Base-by-base conservation (phyloP, 2,888 invertebrate species). In the Deroplatys truncata region DNA sequence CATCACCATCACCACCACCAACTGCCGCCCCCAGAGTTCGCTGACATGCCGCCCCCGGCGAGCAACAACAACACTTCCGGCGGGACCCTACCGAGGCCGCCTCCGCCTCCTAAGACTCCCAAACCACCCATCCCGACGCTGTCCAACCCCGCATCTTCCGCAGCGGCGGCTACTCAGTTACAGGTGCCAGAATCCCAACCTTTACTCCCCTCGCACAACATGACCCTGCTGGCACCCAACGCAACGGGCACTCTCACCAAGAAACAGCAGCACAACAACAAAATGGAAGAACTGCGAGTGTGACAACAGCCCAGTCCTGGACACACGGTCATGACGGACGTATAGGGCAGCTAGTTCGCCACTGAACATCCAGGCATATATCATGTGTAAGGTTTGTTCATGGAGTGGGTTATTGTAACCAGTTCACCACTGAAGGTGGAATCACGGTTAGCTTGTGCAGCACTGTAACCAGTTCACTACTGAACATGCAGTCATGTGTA, bases 281-380 rank as follows among this genome's bases (percentile, higher is more conserved):
- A 96, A 91, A 97, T 97, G 97, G 97, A 97, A 94, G 97, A 97
- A 93, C 92, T 97, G 94, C 94, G 97, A 90, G 97, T 97, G 96
- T 97, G 97, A 97, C 97, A 88, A 49, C 87, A 89, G 72, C 82
- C 29, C 20, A 20, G n/a, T n/a, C 28, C 35, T 49, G 56, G 56
- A 25, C 89, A 83, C n/a, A 43, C 88, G 15, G 82, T 88, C 20
- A 90, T 88, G 25, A 89, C 89, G 28, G 89, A 90, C 84, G 90
- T 90, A 20, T 90, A 72, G 25, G 56, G 20, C 56, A 35, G 35
- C 31, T 31, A 31, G 31, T 31, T 31, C 31, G 31, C 35, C 35
- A 35, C 35, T 35, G 35, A 35, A 35, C 31, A 31, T 31, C 5
- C 31, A 31, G 31, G 5, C 31, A 4, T 31, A 31, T 31, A 31